Evolutionary conservation across 2,797 vertebrate species (phyloP).

Genomic region (Babyrousa celebensis): DNA sequence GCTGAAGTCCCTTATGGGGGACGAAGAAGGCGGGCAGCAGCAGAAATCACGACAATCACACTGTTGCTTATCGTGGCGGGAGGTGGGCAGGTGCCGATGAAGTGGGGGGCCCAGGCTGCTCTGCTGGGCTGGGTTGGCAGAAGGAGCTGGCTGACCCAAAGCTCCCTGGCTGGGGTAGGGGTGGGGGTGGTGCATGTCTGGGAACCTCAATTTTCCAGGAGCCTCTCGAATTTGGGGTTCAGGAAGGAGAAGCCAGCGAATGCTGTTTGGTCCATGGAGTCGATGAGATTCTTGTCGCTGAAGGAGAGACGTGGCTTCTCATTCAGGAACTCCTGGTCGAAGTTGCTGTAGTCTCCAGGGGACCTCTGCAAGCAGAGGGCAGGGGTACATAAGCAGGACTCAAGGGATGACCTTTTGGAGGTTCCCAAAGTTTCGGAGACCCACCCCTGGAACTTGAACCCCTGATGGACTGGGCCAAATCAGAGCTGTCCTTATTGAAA

Average conservation of each 20-base stretch:
- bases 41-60: conserved; percentile 81
- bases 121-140: not conserved
- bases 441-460: not conserved
- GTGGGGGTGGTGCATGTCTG: not conserved
- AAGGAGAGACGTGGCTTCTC: conserved; percentile 97
- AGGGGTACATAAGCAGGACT: not conserved
- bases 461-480: not conserved
- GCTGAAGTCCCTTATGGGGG: conserved; percentile 67
- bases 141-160: not conserved
- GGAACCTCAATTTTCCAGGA: conserved; percentile 93
- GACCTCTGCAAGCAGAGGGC: conserved; percentile 93
- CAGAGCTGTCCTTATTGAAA: not conserved
- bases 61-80: conserved; percentile 84
- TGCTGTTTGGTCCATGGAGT: conserved; percentile 97
- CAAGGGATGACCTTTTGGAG: not conserved
- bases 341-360: conserved; percentile 97
- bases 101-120: not conserved
- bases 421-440: not conserved
- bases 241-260: conserved; percentile 98
- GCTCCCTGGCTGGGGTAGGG: not conserved
- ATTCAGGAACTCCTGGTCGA: conserved; percentile 97
- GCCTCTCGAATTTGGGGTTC: conserved; percentile 95
- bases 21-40: conserved; percentile 59
- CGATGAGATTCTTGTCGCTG: conserved; percentile 97
- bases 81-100: not conserved